Evolutionary conservation across 2,888 invertebrate genomes (phyloP), one percentile per base, ranked within the genome.

Genomic region (Rhingia rostrata): DNA sequence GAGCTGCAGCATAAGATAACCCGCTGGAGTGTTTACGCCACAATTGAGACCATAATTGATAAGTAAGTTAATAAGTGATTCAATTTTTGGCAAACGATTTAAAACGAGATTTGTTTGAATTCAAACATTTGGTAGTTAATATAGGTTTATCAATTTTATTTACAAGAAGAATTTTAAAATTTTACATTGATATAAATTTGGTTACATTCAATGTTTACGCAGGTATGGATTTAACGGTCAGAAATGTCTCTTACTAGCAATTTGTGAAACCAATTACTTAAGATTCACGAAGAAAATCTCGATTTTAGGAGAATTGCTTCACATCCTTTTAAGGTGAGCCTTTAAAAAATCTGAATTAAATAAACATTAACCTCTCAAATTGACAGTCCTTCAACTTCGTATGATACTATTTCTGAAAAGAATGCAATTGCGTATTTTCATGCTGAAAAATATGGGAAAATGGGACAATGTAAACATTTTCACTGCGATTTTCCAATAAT

Each of bases 211-310:
- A 47, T 35, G 39, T 30, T 35, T 61, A n/a, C 7, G 7, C 63
- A 90, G 90, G 3, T 88, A 89, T 33, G 90, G 90, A 1, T 89
- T 88, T 61, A 88, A 88, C 4, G 90, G 90, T 0, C 87, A 86
- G n/a, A 88, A 88, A 35, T 90, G 90, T 41, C 49, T 90, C 22
- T 72, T 90, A 10, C 87, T 88, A 56, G 88, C 90, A 0, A 89
- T 90, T 33, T 90, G 90, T 72, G 89, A 90, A 39, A 88, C 88
- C 4, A 89, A 85, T 67, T 51, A 81, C 0, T 66, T 89, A 14
- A 86, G 72, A 14, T 90, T 90, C 64, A 87, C 88, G 0, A 86
- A 86, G 0, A 81, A 88, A 51, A 87, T 87, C 10, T 88, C 87
- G 63, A 87, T 90, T 3, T 87, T 88, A 14, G 88, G 88, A 0